A percentile compares a stretch with the other conserved stretches of the same genome.
Evolutionary conservation across 2,113 vertebrate species (phyloP).

Genomic region (Panthera tigris): DNA sequence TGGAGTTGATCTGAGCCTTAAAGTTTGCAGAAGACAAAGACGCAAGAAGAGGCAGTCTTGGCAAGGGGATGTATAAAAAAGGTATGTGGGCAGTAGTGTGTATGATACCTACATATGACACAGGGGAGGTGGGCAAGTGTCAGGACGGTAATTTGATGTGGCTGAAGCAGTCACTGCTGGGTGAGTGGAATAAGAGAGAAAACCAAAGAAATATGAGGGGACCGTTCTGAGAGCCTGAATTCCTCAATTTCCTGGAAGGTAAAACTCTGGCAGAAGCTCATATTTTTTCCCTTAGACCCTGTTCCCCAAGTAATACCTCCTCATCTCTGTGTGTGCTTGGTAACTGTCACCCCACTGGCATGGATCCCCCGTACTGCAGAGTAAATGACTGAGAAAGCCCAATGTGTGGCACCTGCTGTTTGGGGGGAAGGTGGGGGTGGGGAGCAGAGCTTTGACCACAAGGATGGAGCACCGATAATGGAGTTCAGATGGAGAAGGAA

Average conservation of each 20-base stretch:
- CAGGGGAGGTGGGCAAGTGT: accelerated
- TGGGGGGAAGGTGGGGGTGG: background rate
- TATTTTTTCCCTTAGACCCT: background rate
- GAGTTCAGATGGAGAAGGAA: background rate
- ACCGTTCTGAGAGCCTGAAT: background rate
- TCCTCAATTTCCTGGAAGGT: background rate
- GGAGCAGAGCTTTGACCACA: background rate
- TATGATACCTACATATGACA: no score
- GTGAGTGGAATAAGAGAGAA: background rate
- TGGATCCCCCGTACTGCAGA: background rate
- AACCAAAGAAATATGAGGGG: background rate
- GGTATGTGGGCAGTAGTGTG: no score
- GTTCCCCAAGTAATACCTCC: no score
- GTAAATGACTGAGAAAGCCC: background rate
- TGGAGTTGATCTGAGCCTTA: background rate
- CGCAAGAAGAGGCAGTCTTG: background rate
- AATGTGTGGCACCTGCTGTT: background rate
- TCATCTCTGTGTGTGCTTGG: background rate
- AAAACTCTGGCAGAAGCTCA: no score
- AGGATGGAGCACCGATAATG: no score
- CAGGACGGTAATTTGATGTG: background rate
- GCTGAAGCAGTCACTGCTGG: no score
- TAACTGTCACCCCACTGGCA: background rate
- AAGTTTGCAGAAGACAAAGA: background rate
- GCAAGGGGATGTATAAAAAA: background rate